phyloP scores from a whole-genome alignment of 2,888 invertebrate genomes.

The Elysia crispata region DNA sequence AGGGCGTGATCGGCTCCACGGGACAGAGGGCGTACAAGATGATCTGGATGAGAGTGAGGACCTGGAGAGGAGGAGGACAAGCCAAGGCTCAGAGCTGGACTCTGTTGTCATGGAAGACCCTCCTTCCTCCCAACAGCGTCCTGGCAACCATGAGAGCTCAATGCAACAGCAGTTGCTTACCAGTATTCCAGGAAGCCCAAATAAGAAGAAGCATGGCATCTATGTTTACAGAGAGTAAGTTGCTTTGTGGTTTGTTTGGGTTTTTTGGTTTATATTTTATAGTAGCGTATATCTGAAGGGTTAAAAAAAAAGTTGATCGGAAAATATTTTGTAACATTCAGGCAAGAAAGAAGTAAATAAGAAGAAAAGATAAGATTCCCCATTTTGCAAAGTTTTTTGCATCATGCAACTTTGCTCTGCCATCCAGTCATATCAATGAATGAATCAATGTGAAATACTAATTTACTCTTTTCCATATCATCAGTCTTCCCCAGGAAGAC shows the following conservation, averaged over 20 bases:
- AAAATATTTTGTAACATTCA: too few relatives aligned
- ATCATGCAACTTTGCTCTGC: too few relatives aligned
- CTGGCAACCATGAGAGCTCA: slow-evolving; percentile 47
- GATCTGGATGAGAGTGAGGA: slow-evolving; percentile 70
- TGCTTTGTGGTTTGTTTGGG: not conserved
- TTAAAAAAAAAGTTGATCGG: too few relatives aligned
- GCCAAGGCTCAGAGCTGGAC: slow-evolving; percentile 60
- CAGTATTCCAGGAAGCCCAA: slow-evolving; percentile 49
- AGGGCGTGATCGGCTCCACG: slow-evolving; percentile 3
- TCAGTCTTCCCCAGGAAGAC: slow-evolving; percentile 76
- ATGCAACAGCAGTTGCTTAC: too few relatives aligned
- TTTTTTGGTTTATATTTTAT: too few relatives aligned
- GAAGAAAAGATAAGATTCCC: too few relatives aligned
- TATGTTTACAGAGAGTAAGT: slow-evolving; percentile 76
- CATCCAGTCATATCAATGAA: too few relatives aligned
- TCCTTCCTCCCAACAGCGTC: slow-evolving; percentile 29
- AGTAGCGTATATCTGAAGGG: too few relatives aligned
- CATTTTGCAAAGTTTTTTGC: too few relatives aligned
- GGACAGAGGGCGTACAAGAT: slow-evolving; percentile 77
- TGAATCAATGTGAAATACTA: too few relatives aligned
- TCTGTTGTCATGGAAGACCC: slow-evolving; percentile 37
- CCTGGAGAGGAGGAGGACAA: slow-evolving; percentile 75
- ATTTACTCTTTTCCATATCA: slow-evolving; percentile 11
- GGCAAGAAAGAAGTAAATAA: too few relatives aligned
- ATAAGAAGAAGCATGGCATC: slow-evolving; percentile 66